Evolutionary conservation across 2,888 invertebrate species (phyloP).

Genomic region (Tigriopus californicus): DNA sequence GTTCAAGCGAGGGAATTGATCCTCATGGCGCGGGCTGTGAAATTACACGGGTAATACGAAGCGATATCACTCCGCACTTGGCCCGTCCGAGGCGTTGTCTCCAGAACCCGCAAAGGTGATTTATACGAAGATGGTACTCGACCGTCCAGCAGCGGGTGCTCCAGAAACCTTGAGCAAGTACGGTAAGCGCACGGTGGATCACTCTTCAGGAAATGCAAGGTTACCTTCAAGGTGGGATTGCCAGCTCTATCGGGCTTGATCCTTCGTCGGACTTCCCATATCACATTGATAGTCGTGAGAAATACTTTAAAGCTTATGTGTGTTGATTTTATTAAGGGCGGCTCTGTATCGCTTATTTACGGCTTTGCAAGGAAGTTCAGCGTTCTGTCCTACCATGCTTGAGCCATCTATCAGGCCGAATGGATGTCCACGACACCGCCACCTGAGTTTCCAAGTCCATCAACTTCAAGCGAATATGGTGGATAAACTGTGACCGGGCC

Average conservation of each 20-base stretch:
- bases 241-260: constrained; percentile 43
- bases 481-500: constrained; percentile 87
- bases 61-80: too few relatives aligned
- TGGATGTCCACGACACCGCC: constrained; percentile 96
- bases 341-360: background rate
- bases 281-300: too few relatives aligned
- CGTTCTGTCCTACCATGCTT: constrained; percentile 79
- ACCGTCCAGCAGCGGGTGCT: constrained; percentile 50
- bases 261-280: too few relatives aligned
- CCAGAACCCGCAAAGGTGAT: constrained; percentile 51
- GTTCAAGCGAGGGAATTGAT: constrained; percentile 48
- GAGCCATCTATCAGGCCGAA: constrained; percentile 84
- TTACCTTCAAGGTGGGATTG: constrained; percentile 50
- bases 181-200: constrained; percentile 48
- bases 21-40: constrained; percentile 84
- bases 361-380: background rate
- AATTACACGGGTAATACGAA: constrained; percentile 91
- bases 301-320: too few relatives aligned
- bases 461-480: constrained; percentile 58
- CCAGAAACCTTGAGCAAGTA: constrained; percentile 26
- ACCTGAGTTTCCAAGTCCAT: constrained; percentile 48
- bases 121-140: constrained; percentile 69
- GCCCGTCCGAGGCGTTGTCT: constrained; percentile 70
- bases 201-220: constrained; percentile 67
- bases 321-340: too few relatives aligned